phyloP scores from a whole-genome alignment of 2,888 invertebrate species.

The Bruchidius siliquastri region DNA sequence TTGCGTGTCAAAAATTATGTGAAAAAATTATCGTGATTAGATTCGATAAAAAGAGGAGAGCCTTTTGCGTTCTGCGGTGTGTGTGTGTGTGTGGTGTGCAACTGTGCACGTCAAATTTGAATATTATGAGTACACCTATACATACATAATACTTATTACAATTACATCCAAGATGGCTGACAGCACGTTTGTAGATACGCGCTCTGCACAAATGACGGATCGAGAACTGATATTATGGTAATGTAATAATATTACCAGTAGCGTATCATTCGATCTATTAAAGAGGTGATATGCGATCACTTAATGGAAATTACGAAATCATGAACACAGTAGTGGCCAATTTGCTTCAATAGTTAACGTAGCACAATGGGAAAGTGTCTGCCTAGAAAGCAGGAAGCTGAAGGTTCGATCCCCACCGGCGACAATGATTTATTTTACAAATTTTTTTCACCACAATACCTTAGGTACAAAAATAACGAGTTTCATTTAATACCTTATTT shows the following conservation, averaged over 20 bases:
- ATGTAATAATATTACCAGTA: slow-evolving; percentile 9
- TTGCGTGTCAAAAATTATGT: slow-evolving; percentile 38
- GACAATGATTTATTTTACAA: too few relatives aligned
- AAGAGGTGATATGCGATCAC: too few relatives aligned
- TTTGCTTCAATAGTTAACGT: too few relatives aligned
- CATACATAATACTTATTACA: slow-evolving; percentile 33
- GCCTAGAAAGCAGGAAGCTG: too few relatives aligned
- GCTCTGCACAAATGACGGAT: neutral
- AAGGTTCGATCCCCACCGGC: too few relatives aligned
- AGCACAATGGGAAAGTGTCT: too few relatives aligned
- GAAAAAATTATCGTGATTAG: slow-evolving; percentile 35
- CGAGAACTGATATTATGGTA: slow-evolving; percentile 15
- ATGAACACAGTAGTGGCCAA: too few relatives aligned
- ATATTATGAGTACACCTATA: slow-evolving; percentile 34
- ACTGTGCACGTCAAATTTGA: slow-evolving; percentile 38
- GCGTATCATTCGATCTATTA: slow-evolving; percentile 11
- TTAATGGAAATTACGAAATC: too few relatives aligned
- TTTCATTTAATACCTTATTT: too few relatives aligned
- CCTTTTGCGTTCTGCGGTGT: neutral
- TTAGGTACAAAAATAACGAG: too few relatives aligned
- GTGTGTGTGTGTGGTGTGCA: slow-evolving; percentile 6
- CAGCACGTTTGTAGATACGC: slow-evolving; percentile 15
- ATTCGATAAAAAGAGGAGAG: slow-evolving; percentile 32
- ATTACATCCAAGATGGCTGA: slow-evolving; percentile 39
- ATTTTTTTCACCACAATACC: too few relatives aligned